Evolutionary conservation across 2,797 vertebrate species (phyloP).

Genomic region (Phalanger gymnotis): DNA sequence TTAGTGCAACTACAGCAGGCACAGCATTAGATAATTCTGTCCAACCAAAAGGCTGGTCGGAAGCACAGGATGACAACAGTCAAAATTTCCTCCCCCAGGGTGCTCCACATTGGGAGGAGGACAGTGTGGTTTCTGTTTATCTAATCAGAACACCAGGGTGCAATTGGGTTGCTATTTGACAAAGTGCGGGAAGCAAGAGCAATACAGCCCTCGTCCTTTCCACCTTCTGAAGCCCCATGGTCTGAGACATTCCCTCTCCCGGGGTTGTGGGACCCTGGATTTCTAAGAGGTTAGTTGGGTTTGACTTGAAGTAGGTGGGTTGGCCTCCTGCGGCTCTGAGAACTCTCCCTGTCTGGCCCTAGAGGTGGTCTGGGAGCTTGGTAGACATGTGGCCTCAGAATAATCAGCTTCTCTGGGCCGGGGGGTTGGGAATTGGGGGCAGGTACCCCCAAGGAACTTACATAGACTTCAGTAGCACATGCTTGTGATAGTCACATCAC

Average conservation of each 20-base stretch:
- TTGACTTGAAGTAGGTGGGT: neutral
- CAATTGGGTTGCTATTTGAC: neutral
- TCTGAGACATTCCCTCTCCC: neutral
- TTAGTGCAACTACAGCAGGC: neutral
- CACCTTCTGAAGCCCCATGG: neutral
- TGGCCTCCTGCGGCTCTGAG: neutral
- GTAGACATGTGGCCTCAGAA: neutral
- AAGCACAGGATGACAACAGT: neutral
- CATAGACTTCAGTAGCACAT: neutral
- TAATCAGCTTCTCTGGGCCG: neutral
- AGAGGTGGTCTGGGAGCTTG: neutral
- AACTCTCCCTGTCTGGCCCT: neutral
- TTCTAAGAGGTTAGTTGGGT: neutral
- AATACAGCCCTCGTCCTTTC: neutral
- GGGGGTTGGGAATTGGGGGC: neutral
- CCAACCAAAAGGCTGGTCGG: too few relatives aligned
- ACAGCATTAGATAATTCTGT: slow-evolving; percentile 8
- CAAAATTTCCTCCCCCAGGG: neutral
- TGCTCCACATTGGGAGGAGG: neutral
- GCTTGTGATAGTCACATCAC: neutral
- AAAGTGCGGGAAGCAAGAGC: neutral
- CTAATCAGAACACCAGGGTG: neutral
- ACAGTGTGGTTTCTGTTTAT: neutral
- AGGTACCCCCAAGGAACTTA: neutral
- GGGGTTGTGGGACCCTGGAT: neutral